Evolutionary conservation across 2,888 invertebrate genomes (phyloP), one percentile per base, ranked within the genome.

Genomic region (Drosophila barbarae): DNA sequence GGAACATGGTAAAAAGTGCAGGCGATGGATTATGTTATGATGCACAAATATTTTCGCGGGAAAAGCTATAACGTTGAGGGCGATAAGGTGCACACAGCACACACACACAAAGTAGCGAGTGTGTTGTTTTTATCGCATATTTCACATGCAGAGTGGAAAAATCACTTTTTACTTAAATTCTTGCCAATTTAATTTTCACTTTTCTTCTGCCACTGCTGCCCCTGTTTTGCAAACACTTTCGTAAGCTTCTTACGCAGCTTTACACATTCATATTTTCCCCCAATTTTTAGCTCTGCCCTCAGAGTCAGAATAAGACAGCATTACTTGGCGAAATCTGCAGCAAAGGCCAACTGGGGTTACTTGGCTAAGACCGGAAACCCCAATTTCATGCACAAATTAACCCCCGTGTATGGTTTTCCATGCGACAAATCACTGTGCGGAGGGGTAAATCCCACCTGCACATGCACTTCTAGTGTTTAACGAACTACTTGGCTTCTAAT

Each of bases 401-500:
- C 38, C 21, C 26, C 5, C n/a, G n/a, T 10, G n/a, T 3, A 15
- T 38, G 21, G 7, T 13, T 34, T 49, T n/a, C 46, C 46, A 28
- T 18, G 26, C 15, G 26, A 26, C 28, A 42, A 42, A 10, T 42
- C 26, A 15, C 42, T 15, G 42, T 28, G n/a, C 2, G 15, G 9
- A 1, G 5, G 15, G 10, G 28, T 4, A 10, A 7, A 44, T 28
- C 10, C 8, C 12, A 30, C 30, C 46, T 46, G 18, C 18, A 21
- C 5, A 32, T 47, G 46, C 46, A 47, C 21, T 32, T 5, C 13
- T 1, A 71, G 65, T 68, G 61, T 69, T 79, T 65, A 68, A 67
- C 53, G 26, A 58, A 69, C 69, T 55, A 50, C 84, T 75, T 83
- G 69, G 72, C 65, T 75, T 75, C 60, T 68, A 73, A 81, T 81